Evolutionary conservation across 1,140 invertebrate species (phyloP), one percentile per base, ranked within the genome.

Genomic region (Galendromus occidentalis): DNA sequence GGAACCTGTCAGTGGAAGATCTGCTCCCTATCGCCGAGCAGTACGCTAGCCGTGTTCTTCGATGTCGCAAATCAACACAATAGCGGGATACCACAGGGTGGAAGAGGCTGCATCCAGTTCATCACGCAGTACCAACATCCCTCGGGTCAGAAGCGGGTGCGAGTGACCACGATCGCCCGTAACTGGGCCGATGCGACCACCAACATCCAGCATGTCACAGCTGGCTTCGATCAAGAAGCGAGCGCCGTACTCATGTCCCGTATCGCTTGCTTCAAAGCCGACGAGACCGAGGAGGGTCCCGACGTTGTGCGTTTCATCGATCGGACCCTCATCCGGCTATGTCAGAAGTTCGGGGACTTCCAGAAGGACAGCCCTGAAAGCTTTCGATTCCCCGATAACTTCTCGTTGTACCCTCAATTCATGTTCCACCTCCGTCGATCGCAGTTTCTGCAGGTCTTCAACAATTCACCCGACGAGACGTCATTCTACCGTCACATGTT

Each of bases 371-470:
- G 98, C 79, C 91, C 92, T 1, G 90, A 89, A 72, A 92, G 89
- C 65, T 98, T 99, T 78, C 81, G 91, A 68, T 82, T 98, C 41
- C 84, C 87, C 20, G 93, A 97, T 74, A 96, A 95, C 75, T 99
- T 98, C 76, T 91, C 88, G 55, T 78, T 99, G 17, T 99, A 97
- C 79, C 96, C 96, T 30, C 95, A 98, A 75, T 99, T 98, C 76
- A 98, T 99, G 91, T 99, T 98, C 76, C 96, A 99, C 76, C 78
- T 99, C 69, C 80, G 96, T 67, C 81, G 96, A 68, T 98, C 95
- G 44, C 95, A 98, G 77, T 99, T 99, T 78, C 80, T 99, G 68
- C 96, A 99, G 82, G 95, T 99, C n/a, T 99, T 99, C 77, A 99
- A 99, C 77, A 99, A 99, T 80, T 97, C 92, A 64, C 96, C 96